Conservation (phyloP, 2,113 vertebrate species). For the Pterocles burchelli region DNA sequence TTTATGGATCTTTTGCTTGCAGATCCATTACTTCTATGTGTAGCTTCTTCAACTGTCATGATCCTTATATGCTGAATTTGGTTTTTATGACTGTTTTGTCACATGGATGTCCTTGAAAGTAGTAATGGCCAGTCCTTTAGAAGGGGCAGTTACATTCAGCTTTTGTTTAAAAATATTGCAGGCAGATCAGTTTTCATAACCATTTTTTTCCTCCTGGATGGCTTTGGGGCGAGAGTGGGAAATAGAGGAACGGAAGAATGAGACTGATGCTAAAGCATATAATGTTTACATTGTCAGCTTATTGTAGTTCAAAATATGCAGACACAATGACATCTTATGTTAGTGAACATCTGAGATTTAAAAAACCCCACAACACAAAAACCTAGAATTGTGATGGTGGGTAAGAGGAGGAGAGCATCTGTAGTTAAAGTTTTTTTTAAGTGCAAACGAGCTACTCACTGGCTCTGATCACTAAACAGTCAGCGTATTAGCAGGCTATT, state of each 20-base stretch:
- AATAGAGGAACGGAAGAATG: neutral
- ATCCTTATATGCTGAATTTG: neutral
- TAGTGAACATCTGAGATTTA: neutral
- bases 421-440: neutral
- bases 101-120: neutral
- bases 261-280: neutral
- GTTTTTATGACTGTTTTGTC: neutral
- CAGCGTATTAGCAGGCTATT: neutral
- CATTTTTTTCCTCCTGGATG: neutral
- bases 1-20: neutral
- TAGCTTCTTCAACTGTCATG: neutral
- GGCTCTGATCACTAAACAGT: neutral
- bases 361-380: neutral
- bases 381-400: neutral
- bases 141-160: neutral
- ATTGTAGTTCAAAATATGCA: neutral
- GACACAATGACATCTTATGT: neutral
- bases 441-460: neutral
- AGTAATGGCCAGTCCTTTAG: neutral
- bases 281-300: neutral
- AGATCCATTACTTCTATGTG: rapidly evolving
- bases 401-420: neutral
- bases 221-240: neutral
- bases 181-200: neutral
- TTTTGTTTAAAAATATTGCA: neutral